These are phyloP conservation scores for Phymastichus coffea DNA, from an alignment of 1,140 invertebrate species.

Conservation along the genomic window DNA sequence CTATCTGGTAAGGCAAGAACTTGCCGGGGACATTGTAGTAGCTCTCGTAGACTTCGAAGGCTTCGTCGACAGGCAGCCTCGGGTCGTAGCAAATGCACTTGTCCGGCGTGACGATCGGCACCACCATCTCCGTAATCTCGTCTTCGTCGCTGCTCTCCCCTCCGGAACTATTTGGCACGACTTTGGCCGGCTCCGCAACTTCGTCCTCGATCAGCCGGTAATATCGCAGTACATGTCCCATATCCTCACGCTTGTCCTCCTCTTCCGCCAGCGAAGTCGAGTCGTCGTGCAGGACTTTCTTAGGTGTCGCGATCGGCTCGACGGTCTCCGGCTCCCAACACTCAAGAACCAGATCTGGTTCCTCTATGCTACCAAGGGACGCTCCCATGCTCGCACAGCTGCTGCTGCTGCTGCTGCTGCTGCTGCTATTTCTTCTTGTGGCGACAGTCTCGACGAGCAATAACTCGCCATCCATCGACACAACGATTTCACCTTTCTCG, in stretches of 20 bases:
- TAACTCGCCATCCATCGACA: conserved; percentile 49
- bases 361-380: conserved; percentile 51
- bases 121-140: conserved; percentile 27
- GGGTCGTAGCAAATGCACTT: conserved; percentile 29
- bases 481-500: conserved; percentile 50
- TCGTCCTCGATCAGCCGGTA: conserved; percentile 43
- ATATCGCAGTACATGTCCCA: conserved; percentile 49
- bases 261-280: conserved; percentile 31
- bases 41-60: conserved; percentile 53
- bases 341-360: conserved; percentile 53
- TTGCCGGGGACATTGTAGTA: conserved; percentile 43
- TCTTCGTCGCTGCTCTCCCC: conserved; percentile 38
- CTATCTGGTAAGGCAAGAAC: conserved; percentile 33
- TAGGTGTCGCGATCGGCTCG: conserved; percentile 41
- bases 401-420: conserved; percentile 13
- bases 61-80: conserved; percentile 47
- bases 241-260: conserved; percentile 30
- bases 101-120: conserved; percentile 8
- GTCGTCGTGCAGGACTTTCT: conserved; percentile 27
- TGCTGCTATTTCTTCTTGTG: conserved; percentile 15
- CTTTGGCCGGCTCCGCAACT: conserved; percentile 12
- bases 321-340: conserved; percentile 52
- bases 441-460: conserved; percentile 34
- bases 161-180: conserved; percentile 35
- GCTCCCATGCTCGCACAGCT: conserved; percentile 27